phyloP scores from a whole-genome alignment of 2,113 vertebrate species.

The Heloderma charlesbogerti region DNA sequence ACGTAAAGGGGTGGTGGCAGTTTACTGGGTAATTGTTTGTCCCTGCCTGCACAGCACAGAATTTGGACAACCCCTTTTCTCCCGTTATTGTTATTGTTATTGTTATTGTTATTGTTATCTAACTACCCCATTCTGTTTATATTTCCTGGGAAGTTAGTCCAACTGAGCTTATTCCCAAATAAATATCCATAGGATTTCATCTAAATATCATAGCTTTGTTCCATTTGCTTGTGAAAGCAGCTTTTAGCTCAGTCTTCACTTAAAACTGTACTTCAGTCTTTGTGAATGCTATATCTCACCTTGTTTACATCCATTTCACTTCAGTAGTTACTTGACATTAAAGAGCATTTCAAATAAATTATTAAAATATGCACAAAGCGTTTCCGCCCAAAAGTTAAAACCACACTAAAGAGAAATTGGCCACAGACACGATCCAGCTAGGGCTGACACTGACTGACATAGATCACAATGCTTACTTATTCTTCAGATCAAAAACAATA shows the following conservation, averaged over 20 bases:
- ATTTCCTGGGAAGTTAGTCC: not conserved
- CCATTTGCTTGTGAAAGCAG: not conserved
- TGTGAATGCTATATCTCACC: slow-evolving; percentile 1
- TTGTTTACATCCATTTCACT: slow-evolving; percentile 34
- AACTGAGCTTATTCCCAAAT: not conserved
- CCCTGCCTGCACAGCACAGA: too few relatives aligned
- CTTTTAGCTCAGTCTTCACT: not conserved
- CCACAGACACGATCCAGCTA: not conserved
- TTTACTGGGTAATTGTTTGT: too few relatives aligned
- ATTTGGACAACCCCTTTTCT: too few relatives aligned
- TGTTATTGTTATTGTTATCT: not conserved
- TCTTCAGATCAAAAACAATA: slow-evolving; percentile 32
- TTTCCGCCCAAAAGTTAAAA: not conserved
- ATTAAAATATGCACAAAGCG: not conserved
- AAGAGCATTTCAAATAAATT: slow-evolving; percentile 26
- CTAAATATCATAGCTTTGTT: not conserved
- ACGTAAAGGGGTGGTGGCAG: too few relatives aligned
- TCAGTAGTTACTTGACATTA: not conserved
- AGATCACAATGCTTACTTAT: slow-evolving; percentile 19
- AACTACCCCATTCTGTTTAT: not conserved
- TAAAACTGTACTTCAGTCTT: not conserved
- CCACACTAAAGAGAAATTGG: not conserved
- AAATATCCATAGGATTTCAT: not conserved
- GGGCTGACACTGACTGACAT: not conserved
- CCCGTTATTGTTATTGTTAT: too few relatives aligned